Conservation (phyloP, 2,888 invertebrate genomes). For the Capitulum mitella region DNA sequence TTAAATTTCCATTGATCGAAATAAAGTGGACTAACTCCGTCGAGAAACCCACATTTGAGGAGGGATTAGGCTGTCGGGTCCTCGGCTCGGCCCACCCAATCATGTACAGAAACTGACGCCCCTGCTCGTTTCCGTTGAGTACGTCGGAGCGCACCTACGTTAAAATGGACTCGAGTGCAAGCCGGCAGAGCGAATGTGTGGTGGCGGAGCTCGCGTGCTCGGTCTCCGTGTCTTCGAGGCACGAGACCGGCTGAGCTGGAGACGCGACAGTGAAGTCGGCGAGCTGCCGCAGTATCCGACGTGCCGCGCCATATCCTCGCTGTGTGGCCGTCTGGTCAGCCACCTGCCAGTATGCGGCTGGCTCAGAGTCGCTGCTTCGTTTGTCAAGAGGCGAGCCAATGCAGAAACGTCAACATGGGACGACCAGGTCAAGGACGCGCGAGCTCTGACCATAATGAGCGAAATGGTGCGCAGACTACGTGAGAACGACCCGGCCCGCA, state of each 20-base stretch:
- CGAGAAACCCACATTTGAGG: too few species aligned
- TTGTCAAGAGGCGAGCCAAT: not conserved
- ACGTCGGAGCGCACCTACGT: not conserved
- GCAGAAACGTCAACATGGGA: not conserved
- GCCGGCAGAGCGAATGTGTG: not conserved
- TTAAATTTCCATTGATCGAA: too few species aligned
- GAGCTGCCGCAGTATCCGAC: not conserved
- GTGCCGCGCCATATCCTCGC: not conserved
- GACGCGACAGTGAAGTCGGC: not conserved
- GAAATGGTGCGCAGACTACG: constrained; percentile 21
- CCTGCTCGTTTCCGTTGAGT: not conserved
- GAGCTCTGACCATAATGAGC: not conserved
- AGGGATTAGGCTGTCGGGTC: too few species aligned
- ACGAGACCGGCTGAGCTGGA: not conserved
- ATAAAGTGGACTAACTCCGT: too few species aligned
- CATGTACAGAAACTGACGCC: too few species aligned
- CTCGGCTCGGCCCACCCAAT: too few species aligned
- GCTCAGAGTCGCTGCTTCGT: not conserved
- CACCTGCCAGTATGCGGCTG: not conserved
- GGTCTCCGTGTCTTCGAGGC: not conserved
- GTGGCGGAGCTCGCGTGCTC: not conserved
- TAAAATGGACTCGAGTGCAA: not conserved
- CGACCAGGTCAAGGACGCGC: not conserved
- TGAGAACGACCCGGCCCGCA: constrained; percentile 24
- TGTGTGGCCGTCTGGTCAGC: not conserved